Base-by-base conservation (phyloP, 1,140 invertebrate genomes). In the Trichogramma pretiosum region DNA sequence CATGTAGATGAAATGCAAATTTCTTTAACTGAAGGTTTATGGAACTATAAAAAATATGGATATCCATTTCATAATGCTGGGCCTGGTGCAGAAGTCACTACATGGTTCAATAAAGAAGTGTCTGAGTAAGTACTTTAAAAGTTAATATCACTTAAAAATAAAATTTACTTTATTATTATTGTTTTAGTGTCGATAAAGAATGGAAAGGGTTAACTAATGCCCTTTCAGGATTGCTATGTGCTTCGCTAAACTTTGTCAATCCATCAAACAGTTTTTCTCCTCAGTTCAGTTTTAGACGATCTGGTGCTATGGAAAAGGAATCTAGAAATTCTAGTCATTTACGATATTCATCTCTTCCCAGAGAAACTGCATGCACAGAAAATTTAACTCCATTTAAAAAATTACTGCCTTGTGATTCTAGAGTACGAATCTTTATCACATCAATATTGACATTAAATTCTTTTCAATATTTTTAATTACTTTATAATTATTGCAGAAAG, bases 311-410 rank as follows among this genome's bases (percentile, higher is more conserved):
- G 24, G 64, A 72, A 26, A 65, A 74, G 53, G 43, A 35, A 34
- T 61, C 66, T 56, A 54, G 67, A 13, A 76, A 79, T 57, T 76
- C 74, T 52, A 77, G 75, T 49, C 73, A 74, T 55, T 65, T 89
- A 32, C 74, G 88, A 53, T 97, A 97, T 75, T 82, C 93, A 2
- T 83, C 86, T 32, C 67, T 99, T 46, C 92, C 95, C 0, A 76
- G 87, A 50, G 96, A 99, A 80, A 89, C 93, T 60, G 90, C 97
- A 8, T 99, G 96, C 63, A 98, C 95, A 16, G 94, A 98, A 76
- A 99, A 99, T 76, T 75, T 99, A 54, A 98, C 95, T 23, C 95
- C 95, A 3, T 98, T 93, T 84, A 95, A 94, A 62, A 98, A 98
- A 68, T 71, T 98, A 2, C 64, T 98, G 24, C 95, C 95, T 3